A percentile compares a stretch with the other conserved stretches of the same genome.
Conservation (phyloP, 2,797 vertebrate species). For the Syndactyla subalaris region DNA sequence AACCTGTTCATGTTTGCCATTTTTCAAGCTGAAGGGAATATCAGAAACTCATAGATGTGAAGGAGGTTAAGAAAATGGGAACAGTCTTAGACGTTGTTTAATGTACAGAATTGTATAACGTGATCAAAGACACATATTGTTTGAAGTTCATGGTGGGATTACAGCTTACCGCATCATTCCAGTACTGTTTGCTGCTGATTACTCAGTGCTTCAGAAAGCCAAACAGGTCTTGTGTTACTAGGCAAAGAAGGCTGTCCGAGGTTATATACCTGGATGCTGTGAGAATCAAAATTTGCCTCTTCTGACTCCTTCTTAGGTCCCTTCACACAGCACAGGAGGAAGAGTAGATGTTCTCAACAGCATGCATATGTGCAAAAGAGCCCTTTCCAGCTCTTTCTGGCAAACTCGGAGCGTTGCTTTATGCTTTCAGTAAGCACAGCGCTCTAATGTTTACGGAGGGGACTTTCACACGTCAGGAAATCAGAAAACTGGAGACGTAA, state of each 20-base stretch:
- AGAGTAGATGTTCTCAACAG: neutral
- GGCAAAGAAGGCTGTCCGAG: neutral
- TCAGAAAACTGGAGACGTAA: neutral
- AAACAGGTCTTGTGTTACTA: neutral
- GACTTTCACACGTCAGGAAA: conserved; percentile 25
- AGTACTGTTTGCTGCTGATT: neutral
- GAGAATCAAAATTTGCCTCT: neutral
- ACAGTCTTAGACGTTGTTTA: neutral
- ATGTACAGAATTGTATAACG: neutral
- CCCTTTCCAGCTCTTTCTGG: neutral
- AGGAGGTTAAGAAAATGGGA: neutral
- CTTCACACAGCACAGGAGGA: neutral
- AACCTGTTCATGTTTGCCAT: neutral
- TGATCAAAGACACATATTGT: neutral
- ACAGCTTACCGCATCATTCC: neutral
- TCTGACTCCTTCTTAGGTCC: neutral
- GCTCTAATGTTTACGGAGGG: neutral
- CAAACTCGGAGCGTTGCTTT: neutral
- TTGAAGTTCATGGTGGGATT: neutral
- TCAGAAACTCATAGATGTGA: neutral
- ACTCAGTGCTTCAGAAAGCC: neutral
- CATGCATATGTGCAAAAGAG: neutral
- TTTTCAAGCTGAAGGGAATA: neutral
- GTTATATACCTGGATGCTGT: neutral
- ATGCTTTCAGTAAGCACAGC: neutral